These are phyloP conservation scores for Gobio occitaniae DNA, from an alignment of 2,797 vertebrate genomes.

Conservation along the genomic window DNA sequence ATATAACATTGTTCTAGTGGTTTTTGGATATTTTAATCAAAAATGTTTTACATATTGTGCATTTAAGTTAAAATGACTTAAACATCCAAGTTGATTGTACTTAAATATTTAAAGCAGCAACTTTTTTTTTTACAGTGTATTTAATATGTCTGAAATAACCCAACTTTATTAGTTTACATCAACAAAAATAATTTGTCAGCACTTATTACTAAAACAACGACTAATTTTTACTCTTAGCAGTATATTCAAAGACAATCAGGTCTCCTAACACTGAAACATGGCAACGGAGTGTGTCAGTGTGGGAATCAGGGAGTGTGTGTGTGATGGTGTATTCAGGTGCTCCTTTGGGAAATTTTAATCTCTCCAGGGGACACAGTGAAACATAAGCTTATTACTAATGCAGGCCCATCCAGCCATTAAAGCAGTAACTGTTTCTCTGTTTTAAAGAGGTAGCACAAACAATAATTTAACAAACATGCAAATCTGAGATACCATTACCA, in stretches of 20 bases:
- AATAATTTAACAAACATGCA: neutral
- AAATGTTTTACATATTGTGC: too few species aligned
- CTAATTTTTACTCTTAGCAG: neutral
- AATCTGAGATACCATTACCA: neutral
- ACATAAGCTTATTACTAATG: neutral
- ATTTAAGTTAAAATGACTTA: too few species aligned
- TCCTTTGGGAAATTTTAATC: constrained; percentile 19
- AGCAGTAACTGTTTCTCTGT: neutral
- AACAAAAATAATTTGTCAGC: neutral
- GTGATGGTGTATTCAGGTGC: constrained; percentile 26
- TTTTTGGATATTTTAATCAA: too few species aligned
- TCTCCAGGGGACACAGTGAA: constrained; percentile 11
- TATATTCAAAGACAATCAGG: constrained; percentile 2
- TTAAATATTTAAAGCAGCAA: too few species aligned
- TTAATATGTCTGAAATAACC: neutral
- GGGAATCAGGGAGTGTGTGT: constrained; percentile 41
- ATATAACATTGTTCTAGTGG: too few species aligned
- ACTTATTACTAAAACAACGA: neutral
- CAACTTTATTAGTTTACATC: neutral
- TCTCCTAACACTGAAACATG: constrained; percentile 10
- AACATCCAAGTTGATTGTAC: too few species aligned
- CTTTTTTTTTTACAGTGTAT: neutral
- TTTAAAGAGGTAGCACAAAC: neutral
- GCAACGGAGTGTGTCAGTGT: neutral
- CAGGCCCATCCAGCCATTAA: constrained; percentile 3